Conservation (phyloP, 2,113 vertebrate species). For the Phylloscopus trochiloides region DNA sequence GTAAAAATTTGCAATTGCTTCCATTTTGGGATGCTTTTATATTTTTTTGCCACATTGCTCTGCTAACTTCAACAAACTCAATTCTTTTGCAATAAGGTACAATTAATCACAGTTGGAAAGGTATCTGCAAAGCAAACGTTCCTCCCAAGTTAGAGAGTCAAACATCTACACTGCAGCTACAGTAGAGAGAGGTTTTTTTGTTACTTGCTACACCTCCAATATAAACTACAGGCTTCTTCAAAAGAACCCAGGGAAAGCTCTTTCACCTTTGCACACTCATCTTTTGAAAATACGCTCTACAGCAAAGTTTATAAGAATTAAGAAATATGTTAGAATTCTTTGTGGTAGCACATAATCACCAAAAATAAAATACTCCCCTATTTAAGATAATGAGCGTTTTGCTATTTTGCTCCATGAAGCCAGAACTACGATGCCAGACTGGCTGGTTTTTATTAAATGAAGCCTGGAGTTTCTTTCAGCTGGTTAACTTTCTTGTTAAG, state of each 20-base stretch:
- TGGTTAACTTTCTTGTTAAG: too few relatives aligned
- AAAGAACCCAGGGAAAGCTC: not conserved
- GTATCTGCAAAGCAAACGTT: not conserved
- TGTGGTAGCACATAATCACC: not conserved
- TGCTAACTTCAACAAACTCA: not conserved
- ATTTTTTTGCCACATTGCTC: not conserved
- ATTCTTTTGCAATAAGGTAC: not conserved
- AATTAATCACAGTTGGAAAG: not conserved
- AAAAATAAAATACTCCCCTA: not conserved
- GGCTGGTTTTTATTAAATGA: not conserved
- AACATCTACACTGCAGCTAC: not conserved
- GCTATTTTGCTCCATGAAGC: not conserved
- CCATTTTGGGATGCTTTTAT: not conserved
- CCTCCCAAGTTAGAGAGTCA: not conserved
- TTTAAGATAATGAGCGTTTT: not conserved
- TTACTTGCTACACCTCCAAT: not conserved
- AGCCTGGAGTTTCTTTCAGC: not conserved
- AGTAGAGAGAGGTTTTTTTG: not conserved
- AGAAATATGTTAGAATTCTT: not conserved
- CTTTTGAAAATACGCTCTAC: not conserved
- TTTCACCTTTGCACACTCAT: not conserved
- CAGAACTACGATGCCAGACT: not conserved
- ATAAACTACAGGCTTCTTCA: not conserved
- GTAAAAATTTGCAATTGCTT: not conserved
- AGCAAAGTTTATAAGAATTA: not conserved